Conservation (phyloP, 2,797 vertebrate genomes). For the Parauchenoglanis ngamensis region DNA sequence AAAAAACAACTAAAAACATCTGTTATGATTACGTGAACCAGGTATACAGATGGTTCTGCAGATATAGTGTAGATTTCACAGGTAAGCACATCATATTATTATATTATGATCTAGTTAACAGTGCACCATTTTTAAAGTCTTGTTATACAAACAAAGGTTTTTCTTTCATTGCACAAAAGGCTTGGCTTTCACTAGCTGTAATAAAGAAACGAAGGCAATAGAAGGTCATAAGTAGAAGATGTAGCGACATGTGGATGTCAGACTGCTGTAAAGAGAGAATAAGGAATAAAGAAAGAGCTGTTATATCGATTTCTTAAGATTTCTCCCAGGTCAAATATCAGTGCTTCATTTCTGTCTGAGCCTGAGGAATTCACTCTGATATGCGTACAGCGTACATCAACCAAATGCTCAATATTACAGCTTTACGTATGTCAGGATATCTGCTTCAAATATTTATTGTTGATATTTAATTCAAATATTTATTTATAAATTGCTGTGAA, state of each 20-base stretch:
- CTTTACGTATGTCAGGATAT: not conserved
- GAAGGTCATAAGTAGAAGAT: not conserved
- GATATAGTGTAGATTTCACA: not conserved
- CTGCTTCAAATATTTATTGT: not conserved
- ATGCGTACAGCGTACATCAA: not conserved
- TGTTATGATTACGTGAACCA: not conserved
- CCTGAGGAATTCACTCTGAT: not conserved
- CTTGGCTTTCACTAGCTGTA: not conserved
- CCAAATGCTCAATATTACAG: not conserved
- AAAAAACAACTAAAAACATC: not conserved
- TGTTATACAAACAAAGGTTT: slow-evolving; percentile 3
- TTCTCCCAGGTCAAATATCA: not conserved
- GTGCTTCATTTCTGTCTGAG: not conserved
- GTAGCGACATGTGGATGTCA: not conserved
- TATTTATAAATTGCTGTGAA: not conserved
- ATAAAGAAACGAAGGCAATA: slow-evolving; percentile 18
- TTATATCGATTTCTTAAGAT: not conserved
- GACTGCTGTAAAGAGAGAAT: not conserved
- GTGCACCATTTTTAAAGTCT: not conserved
- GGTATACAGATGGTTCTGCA: not conserved
- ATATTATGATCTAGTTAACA: not conserved
- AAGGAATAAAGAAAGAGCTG: not conserved
- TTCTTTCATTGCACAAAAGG: not conserved
- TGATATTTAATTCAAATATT: no score
- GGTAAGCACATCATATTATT: not conserved